Conservation (phyloP, 2,113 vertebrate species). For the Rhineura floridana region DNA sequence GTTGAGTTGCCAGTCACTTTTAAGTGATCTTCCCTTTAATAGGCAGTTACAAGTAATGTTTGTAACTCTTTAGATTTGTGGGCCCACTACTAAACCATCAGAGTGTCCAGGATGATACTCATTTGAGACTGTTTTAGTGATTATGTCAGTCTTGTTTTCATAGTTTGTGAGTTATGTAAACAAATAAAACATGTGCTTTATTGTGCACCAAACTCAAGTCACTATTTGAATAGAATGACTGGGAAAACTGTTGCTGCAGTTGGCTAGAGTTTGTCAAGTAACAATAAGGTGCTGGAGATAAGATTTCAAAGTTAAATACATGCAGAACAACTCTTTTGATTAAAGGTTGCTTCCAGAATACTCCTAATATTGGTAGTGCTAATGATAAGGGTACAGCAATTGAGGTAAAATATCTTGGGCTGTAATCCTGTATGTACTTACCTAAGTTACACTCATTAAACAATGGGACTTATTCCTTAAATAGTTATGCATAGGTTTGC, state of each 20-base stretch:
- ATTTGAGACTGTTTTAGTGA: background rate
- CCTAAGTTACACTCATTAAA: background rate
- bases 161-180: background rate
- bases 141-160: background rate
- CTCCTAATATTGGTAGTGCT: background rate
- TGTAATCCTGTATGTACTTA: background rate
- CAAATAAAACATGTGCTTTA: background rate
- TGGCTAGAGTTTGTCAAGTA: background rate
- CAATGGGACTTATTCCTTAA: background rate
- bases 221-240: background rate
- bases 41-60: background rate
- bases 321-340: background rate
- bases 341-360: background rate
- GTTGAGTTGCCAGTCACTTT: background rate
- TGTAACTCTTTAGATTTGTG: background rate
- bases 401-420: background rate
- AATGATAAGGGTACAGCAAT: background rate
- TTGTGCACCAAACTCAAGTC: background rate
- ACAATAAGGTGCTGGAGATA: background rate
- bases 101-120: background rate
- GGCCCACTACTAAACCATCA: too few species aligned
- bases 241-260: background rate
- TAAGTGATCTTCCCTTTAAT: background rate
- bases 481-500: background rate
- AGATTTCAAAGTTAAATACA: background rate